These are phyloP conservation scores for Argyrosomus japonicus DNA, from an alignment of 2,113 vertebrate species.

Conservation along the genomic window DNA sequence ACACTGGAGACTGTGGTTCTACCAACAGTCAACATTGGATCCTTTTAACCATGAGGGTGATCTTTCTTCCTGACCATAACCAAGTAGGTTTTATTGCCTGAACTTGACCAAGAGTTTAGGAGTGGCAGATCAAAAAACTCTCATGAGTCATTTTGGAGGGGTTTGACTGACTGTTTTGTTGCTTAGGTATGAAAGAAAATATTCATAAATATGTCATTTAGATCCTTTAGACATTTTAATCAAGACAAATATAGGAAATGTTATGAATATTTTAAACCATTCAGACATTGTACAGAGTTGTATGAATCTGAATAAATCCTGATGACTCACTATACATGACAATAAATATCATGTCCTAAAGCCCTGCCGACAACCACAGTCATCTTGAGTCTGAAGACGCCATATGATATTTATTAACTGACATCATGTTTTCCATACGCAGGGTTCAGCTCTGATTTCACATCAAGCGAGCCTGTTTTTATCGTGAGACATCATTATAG, in stretches of 20 bases:
- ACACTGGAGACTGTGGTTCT: slow-evolving; percentile 38
- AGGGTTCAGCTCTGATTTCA: slow-evolving; percentile 54
- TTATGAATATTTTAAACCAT: slow-evolving; percentile 22
- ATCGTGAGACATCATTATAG: slow-evolving; percentile 42
- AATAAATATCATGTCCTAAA: slow-evolving; percentile 59
- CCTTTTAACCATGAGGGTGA: slow-evolving; percentile 44
- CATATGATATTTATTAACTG: slow-evolving; percentile 61
- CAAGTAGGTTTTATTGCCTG: slow-evolving; percentile 26
- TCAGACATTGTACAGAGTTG: slow-evolving; percentile 22
- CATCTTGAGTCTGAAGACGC: slow-evolving; percentile 45
- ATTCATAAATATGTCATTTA: slow-evolving; percentile 11
- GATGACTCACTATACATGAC: slow-evolving; percentile 60
- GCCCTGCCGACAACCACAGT: slow-evolving; percentile 54
- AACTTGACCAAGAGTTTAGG: slow-evolving; percentile 3
- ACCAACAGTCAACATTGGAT: slow-evolving; percentile 31
- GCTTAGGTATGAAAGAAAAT: not conserved
- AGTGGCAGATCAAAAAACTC: slow-evolving; percentile 25
- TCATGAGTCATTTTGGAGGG: slow-evolving; percentile 31
- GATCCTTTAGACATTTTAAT: slow-evolving; percentile 25
- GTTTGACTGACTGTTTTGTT: not conserved
- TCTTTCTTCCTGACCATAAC: slow-evolving; percentile 17
- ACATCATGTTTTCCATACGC: slow-evolving; percentile 71
- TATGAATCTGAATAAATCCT: slow-evolving; percentile 27
- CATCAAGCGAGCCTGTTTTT: slow-evolving; percentile 51
- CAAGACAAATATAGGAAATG: slow-evolving; percentile 22